Conservation (phyloP, 2,888 invertebrate species). For the Poecilobothrus nobilitatus region DNA sequence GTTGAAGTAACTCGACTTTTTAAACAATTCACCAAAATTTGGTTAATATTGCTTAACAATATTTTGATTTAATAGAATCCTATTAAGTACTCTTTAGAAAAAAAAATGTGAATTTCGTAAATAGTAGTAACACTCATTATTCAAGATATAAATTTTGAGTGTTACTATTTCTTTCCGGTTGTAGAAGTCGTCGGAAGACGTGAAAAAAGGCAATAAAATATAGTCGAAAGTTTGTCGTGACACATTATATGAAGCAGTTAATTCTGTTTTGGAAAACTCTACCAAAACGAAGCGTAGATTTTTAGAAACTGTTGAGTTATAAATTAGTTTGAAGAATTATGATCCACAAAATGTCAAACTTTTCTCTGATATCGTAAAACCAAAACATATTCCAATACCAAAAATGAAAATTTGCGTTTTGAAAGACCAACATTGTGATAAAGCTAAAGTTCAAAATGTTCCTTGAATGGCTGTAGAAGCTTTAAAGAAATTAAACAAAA, state of each 20-base stretch:
- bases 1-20: no score
- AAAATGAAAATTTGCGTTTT: conserved; percentile 98
- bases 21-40: no score
- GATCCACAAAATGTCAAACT: conserved; percentile 99
- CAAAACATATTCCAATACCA: conserved; percentile 96
- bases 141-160: no score
- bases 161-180: not conserved
- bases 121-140: no score
- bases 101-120: no score
- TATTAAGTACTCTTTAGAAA: no score
- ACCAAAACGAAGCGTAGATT: conserved; percentile 87
- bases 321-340: conserved; percentile 99
- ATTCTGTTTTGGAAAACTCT: conserved; percentile 66
- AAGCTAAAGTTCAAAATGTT: conserved; percentile 82
- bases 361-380: conserved; percentile 99
- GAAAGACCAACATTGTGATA: conserved; percentile 99
- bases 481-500: conserved; percentile 97
- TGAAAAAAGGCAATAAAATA: not conserved
- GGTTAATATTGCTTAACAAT: no score
- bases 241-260: conserved; percentile 91
- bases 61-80: no score
- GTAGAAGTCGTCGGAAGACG: not conserved
- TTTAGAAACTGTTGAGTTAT: conserved; percentile 95
- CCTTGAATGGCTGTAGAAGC: conserved; percentile 98
- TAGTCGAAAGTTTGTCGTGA: conserved; percentile 94